Evolutionary conservation across 2,888 invertebrate genomes (phyloP).

Genomic region (Ophraella communa): DNA sequence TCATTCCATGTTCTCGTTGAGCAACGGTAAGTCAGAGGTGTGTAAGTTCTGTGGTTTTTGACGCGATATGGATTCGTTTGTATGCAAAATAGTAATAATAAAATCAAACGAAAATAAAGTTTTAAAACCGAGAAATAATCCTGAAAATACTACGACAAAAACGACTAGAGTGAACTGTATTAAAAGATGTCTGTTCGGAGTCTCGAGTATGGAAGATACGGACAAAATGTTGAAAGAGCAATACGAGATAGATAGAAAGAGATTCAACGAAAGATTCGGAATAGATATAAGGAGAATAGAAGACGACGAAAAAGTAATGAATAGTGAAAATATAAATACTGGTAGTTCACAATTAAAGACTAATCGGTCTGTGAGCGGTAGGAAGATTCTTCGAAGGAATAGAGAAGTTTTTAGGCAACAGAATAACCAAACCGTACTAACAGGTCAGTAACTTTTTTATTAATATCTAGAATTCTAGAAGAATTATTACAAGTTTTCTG

Average conservation of each 20-base stretch:
- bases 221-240: conserved; percentile 67
- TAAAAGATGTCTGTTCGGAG: conserved; percentile 69
- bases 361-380: conserved; percentile 28
- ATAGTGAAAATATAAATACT: conserved; percentile 27
- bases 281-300: conserved; percentile 63
- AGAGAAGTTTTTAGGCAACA: conserved; percentile 34
- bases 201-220: conserved; percentile 67
- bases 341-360: conserved; percentile 13
- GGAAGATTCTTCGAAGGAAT: conserved; percentile 28
- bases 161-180: conserved; percentile 20
- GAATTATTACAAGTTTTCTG: too few species aligned
- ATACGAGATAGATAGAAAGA: conserved; percentile 64
- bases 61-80: conserved; percentile 32
- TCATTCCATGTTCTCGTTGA: too few species aligned
- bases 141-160: conserved; percentile 26
- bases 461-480: too few species aligned
- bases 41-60: neutral
- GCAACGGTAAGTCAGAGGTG: neutral
- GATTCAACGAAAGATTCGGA: conserved; percentile 68
- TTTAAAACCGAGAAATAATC: conserved; percentile 33
- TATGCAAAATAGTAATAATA: conserved; percentile 40
- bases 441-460: conserved; percentile 33
- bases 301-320: conserved; percentile 49
- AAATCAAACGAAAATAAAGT: conserved; percentile 33
- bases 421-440: conserved; percentile 30